Conservation (phyloP, 2,888 invertebrate species). For the Xanthorhoe designata region DNA sequence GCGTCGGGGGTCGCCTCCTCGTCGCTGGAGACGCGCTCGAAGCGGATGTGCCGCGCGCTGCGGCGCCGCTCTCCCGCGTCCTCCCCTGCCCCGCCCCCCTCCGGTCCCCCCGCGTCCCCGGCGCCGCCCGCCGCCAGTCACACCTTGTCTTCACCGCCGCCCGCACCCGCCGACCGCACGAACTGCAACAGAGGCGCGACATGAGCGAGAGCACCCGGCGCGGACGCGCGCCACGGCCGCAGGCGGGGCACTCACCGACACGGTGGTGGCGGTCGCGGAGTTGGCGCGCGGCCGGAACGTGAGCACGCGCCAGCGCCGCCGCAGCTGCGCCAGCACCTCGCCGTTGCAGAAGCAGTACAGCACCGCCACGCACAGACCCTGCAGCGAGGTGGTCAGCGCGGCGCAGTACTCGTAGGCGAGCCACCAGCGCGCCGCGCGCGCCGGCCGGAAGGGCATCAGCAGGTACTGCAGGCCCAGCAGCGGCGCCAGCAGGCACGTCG, state of each 20-base stretch:
- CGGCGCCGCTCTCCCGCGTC: conserved; percentile 45
- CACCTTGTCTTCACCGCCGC: conserved; percentile 91
- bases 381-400: conserved; percentile 94
- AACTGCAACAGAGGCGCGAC: conserved; percentile 85
- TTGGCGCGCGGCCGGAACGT: conserved; percentile 92
- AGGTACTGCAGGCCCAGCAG: conserved; percentile 96
- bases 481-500: conserved; percentile 95
- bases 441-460: conserved; percentile 93
- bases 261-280: conserved; percentile 94
- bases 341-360: conserved; percentile 98
- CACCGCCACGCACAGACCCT: conserved; percentile 96
- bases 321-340: conserved; percentile 95
- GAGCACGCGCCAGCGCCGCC: conserved; percentile 93
- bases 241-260: conserved; percentile 89
- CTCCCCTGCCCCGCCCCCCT: conserved; percentile 36
- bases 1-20: conserved; percentile 72
- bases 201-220: background rate
- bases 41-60: conserved; percentile 70
- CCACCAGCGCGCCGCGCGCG: conserved; percentile 89
- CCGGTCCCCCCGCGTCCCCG: conserved; percentile 30
- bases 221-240: conserved; percentile 6
- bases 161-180: conserved; percentile 89
- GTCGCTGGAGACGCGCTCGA: conserved; percentile 76
- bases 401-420: conserved; percentile 93
- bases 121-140: conserved; percentile 88